Base-by-base conservation (phyloP, 2,888 invertebrate species). In the Elmis aenea region DNA sequence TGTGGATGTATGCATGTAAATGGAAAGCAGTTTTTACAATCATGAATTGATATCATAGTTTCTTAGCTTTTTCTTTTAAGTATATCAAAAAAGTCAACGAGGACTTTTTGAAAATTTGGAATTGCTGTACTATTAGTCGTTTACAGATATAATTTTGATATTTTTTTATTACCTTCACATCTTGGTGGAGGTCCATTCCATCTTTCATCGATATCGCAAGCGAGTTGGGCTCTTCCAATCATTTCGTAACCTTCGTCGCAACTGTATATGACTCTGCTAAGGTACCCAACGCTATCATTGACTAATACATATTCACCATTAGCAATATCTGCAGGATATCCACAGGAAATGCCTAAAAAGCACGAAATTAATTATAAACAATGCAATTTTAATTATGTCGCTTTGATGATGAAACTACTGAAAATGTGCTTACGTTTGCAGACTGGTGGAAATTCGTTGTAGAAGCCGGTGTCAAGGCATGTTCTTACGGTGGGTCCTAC, bases 401-500 rank as follows among this genome's bases (percentile, higher is more conserved):
- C n/a, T n/a, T n/a, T n/a, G n/a, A n/a, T n/a, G n/a, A n/a, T n/a
- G n/a, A n/a, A n/a, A n/a, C n/a, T n/a, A n/a, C n/a, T n/a, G n/a
- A n/a, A n/a, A n/a, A n/a, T n/a, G n/a, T n/a, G n/a, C 83, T 81
- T 70, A 92, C 92, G 81, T 79, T 90, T 88, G 67, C 93, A 93
- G 24, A 91, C 89, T 0, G 93, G 92, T 15, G 92, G 89, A 59
- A 91, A 92, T 63, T 92, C 92, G 52, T 90, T 89, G 62, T 90
- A 93, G 69, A 93, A 93, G 24, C 93, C 93, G 3, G 90, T 92
- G 46, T 91, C 85, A 24, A 91, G 74, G 50, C 93, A 93, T 11
- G 85, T 85, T 54, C 93, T 74, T 3, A 80, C 77, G 0, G 83
- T 76, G 0, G 92, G 91, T 2, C 93, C 92, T 15, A 93, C 88